These are phyloP conservation scores for Muscina levida DNA, from an alignment of 2,888 invertebrate species.

Conservation along the genomic window DNA sequence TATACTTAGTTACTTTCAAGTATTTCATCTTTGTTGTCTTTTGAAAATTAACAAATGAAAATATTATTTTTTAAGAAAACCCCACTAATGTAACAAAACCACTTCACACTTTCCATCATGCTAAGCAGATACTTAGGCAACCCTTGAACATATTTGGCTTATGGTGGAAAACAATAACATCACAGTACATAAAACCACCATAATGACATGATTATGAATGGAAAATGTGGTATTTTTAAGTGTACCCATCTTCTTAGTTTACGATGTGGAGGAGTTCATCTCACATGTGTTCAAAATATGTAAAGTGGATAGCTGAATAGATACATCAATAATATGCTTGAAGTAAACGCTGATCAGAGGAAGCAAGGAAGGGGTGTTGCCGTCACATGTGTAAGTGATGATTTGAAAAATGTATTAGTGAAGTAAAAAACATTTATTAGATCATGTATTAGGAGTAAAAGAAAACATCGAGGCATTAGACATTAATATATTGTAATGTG, in stretches of 20 bases:
- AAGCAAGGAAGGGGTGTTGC: slow-evolving; percentile 8
- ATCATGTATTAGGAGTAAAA: background rate
- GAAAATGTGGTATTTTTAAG: background rate
- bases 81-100: slow-evolving; percentile 19
- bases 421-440: slow-evolving; percentile 20
- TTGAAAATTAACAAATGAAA: slow-evolving; percentile 44
- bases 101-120: slow-evolving; percentile 29
- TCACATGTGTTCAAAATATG: slow-evolving; percentile 54
- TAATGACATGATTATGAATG: slow-evolving; percentile 34
- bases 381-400: slow-evolving; percentile 15
- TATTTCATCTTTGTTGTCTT: slow-evolving; percentile 21
- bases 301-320: slow-evolving; percentile 42
- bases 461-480: too few relatives aligned
- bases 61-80: slow-evolving; percentile 54
- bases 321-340: slow-evolving; percentile 53
- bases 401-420: too few relatives aligned
- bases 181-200: slow-evolving; percentile 1
- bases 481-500: too few relatives aligned
- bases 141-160: background rate
- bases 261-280: slow-evolving; percentile 48
- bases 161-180: slow-evolving; percentile 5
- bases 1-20: slow-evolving; percentile 8
- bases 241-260: background rate
- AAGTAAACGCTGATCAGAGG: background rate
- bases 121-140: background rate